Evolutionary conservation across 2,113 vertebrate species (phyloP).

Genomic region (Paralichthys olivaceus): DNA sequence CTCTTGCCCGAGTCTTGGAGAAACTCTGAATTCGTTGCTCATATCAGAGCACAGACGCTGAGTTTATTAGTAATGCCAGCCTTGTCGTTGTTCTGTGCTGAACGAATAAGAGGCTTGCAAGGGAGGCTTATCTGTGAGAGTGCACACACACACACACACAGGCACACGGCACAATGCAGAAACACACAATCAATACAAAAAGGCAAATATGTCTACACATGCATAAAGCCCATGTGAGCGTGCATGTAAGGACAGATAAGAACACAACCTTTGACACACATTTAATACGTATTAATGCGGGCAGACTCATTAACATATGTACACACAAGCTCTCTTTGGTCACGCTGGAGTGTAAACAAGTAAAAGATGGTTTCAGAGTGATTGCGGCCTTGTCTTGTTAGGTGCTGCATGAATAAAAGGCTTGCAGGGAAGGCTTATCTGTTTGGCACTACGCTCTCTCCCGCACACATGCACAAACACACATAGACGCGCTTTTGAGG

Average conservation of each 20-base stretch:
- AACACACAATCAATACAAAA: slow-evolving; percentile 25
- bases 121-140: slow-evolving; percentile 67
- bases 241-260: slow-evolving; percentile 18
- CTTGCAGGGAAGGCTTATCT: slow-evolving; percentile 68
- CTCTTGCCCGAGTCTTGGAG: slow-evolving; percentile 40
- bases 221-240: slow-evolving; percentile 3
- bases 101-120: slow-evolving; percentile 69
- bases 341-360: slow-evolving; percentile 55
- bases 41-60: slow-evolving; percentile 45
- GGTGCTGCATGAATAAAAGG: slow-evolving; percentile 63
- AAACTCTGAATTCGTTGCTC: slow-evolving; percentile 46
- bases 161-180: neutral
- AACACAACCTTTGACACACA: neutral
- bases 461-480: slow-evolving; percentile 8
- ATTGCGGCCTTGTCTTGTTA: slow-evolving; percentile 62
- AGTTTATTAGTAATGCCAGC: slow-evolving; percentile 75
- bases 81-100: slow-evolving; percentile 62
- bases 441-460: slow-evolving; percentile 34
- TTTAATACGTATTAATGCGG: neutral
- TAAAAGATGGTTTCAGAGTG: slow-evolving; percentile 38
- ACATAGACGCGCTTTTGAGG: slow-evolving; percentile 25
- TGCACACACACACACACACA: slow-evolving; percentile 35
- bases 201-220: slow-evolving; percentile 47
- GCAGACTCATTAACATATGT: slow-evolving; percentile 24
- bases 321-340: slow-evolving; percentile 24